Evolutionary conservation across 2,797 vertebrate species (phyloP).

Genomic region (Mus spretus): DNA sequence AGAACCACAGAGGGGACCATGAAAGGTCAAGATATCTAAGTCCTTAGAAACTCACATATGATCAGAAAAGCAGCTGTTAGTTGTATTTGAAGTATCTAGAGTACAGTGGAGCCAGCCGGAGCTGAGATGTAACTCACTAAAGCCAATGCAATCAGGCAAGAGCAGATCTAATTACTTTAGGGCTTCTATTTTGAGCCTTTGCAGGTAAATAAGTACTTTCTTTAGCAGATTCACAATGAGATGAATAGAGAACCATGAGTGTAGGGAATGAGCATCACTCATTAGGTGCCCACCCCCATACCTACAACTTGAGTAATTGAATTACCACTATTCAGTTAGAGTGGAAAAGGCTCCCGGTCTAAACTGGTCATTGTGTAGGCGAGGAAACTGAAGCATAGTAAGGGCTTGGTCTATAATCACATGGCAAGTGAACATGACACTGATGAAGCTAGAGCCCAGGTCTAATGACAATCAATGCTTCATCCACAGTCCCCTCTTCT

Average conservation of each 20-base stretch:
- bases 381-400: slow-evolving; percentile 10
- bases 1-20: neutral
- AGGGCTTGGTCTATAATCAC: neutral
- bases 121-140: neutral
- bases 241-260: slow-evolving; percentile 28
- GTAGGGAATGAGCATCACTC: slow-evolving; percentile 23
- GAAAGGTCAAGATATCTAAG: slow-evolving; percentile 35
- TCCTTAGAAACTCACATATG: neutral
- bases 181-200: slow-evolving; percentile 44
- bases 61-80: slow-evolving; percentile 54
- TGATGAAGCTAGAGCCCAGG: slow-evolving; percentile 15
- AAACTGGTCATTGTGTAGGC: slow-evolving; percentile 2
- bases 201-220: slow-evolving; percentile 38
- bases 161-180: slow-evolving; percentile 48
- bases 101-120: neutral
- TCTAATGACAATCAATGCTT: slow-evolving; percentile 1
- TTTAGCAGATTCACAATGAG: slow-evolving; percentile 46
- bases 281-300: neutral
- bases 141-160: neutral
- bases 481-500: neutral
- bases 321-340: slow-evolving; percentile 19
- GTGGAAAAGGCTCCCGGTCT: neutral
- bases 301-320: slow-evolving; percentile 28
- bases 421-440: slow-evolving; percentile 19
- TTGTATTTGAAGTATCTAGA: slow-evolving; percentile 14